Conservation (phyloP, 2,888 invertebrate species). For the Clistopyga incitator region DNA sequence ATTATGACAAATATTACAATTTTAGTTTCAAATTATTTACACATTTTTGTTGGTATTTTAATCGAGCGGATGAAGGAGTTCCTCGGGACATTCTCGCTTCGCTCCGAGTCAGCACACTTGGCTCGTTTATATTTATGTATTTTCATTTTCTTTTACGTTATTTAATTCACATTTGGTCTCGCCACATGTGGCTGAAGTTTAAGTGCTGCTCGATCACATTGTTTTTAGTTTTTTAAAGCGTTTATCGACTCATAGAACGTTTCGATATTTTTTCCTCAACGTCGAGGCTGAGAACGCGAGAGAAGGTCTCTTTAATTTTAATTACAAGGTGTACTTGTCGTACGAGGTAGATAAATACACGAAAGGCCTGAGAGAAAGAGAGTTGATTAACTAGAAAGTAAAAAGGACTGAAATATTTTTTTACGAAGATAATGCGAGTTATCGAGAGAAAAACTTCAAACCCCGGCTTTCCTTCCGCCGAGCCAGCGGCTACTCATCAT, state of each 20-base stretch:
- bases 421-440: neutral
- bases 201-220: neutral
- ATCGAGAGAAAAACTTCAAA: neutral
- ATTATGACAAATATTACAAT: slow-evolving; percentile 57
- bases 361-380: slow-evolving; percentile 27
- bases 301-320: slow-evolving; percentile 30
- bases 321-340: slow-evolving; percentile 14
- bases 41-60: slow-evolving; percentile 6
- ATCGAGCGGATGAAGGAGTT: slow-evolving; percentile 26
- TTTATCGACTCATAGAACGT: slow-evolving; percentile 20
- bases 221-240: neutral
- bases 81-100: neutral
- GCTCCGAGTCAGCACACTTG: neutral
- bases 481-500: slow-evolving; percentile 48
- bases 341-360: slow-evolving; percentile 14
- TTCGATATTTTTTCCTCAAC: slow-evolving; percentile 20
- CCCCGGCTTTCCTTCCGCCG: slow-evolving; percentile 37
- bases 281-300: slow-evolving; percentile 32
- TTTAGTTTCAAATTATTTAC: slow-evolving; percentile 60
- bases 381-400: neutral
- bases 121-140: slow-evolving; percentile 11
- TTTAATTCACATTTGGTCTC: slow-evolving; percentile 12
- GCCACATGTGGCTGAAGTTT: slow-evolving; percentile 17
- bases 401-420: neutral
- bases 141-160: neutral